Evolutionary conservation across 2,888 invertebrate genomes (phyloP).

Genomic region (Norana najaformis): DNA sequence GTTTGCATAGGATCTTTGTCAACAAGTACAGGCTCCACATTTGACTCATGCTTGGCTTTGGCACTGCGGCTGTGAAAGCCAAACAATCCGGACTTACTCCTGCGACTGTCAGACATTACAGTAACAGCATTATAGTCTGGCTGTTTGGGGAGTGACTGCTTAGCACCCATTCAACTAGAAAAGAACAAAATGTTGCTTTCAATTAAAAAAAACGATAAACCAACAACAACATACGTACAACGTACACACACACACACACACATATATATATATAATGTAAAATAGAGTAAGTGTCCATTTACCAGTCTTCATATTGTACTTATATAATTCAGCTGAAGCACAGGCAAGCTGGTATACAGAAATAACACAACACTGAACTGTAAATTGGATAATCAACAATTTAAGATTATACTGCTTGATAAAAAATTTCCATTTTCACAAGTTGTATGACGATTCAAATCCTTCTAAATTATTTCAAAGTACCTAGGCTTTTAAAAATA

Average conservation of each 20-base stretch:
- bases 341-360: background rate
- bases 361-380: background rate
- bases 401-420: background rate
- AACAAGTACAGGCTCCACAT: background rate
- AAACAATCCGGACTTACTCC: background rate
- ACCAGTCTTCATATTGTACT: background rate
- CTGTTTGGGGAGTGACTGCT: background rate
- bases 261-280: no score
- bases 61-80: background rate
- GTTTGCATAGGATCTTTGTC: background rate
- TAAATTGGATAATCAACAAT: background rate
- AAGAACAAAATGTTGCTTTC: background rate
- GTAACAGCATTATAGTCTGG: conserved; percentile 1
- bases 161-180: conserved; percentile 19
- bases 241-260: no score
- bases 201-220: no score
- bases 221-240: no score
- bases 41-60: background rate
- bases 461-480: no score
- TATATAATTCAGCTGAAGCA: background rate
- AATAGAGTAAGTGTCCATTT: background rate
- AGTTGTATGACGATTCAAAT: no score
- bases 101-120: conserved; percentile 18
- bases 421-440: background rate
- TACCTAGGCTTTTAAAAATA: no score